Evolutionary conservation across 2,888 invertebrate species (phyloP).

Genomic region (Chalcosyrphus nemorum): DNA sequence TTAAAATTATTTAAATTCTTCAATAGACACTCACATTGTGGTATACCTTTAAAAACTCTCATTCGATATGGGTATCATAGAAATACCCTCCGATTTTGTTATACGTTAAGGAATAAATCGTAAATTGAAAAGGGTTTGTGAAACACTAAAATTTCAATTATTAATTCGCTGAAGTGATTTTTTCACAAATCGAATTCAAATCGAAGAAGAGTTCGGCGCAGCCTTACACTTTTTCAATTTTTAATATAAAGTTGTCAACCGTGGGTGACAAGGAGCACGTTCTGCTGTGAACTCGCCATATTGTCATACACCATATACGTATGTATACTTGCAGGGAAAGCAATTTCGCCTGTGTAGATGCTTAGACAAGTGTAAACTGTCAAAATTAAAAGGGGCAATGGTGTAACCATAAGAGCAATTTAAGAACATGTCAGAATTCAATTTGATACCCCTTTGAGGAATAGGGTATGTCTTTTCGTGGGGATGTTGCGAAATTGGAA

Average conservation of each 20-base stretch:
- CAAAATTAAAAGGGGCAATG: conserved; percentile 49
- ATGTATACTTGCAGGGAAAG: conserved; percentile 5
- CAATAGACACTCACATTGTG: conserved; percentile 17
- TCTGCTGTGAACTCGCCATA: conserved; percentile 41
- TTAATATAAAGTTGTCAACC: conserved; percentile 70
- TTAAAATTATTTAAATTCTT: conserved; percentile 63
- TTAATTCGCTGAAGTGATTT: conserved; percentile 32
- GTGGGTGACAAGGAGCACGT: conserved; percentile 44
- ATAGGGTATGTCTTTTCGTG: neutral
- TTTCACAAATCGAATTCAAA: conserved; percentile 3
- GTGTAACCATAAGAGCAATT: conserved; percentile 20
- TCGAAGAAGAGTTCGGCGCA: conserved; percentile 12
- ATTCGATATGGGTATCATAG: conserved; percentile 62
- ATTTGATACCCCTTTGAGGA: conserved; percentile 23
- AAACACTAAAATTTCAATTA: conserved; percentile 56
- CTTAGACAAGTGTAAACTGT: conserved; percentile 58
- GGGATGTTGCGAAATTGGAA: neutral
- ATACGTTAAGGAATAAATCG: conserved; percentile 6
- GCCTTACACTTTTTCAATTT: conserved; percentile 37
- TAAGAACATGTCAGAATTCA: conserved; percentile 32
- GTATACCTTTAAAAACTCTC: conserved; percentile 9
- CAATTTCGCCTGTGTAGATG: conserved; percentile 42
- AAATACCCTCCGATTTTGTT: conserved; percentile 5
- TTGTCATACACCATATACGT: conserved; percentile 45
- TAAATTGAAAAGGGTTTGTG: conserved; percentile 28